Evolutionary conservation across 2,888 invertebrate genomes (phyloP).

Genomic region (Hirudinaria manillensis): DNA sequence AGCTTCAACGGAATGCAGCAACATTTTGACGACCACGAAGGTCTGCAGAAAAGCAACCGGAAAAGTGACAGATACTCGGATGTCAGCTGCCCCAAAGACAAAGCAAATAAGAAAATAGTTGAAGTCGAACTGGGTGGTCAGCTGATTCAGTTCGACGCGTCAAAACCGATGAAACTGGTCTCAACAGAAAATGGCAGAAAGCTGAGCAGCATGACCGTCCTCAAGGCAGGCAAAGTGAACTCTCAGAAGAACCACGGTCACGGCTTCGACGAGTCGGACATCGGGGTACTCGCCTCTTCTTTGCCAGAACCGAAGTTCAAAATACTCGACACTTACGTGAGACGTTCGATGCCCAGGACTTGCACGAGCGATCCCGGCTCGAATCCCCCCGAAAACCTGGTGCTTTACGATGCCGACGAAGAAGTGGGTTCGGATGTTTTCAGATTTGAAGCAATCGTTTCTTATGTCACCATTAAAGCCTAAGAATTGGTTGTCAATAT

Average conservation of each 20-base stretch:
- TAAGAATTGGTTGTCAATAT: neutral
- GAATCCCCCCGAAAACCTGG: neutral
- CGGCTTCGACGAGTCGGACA: neutral
- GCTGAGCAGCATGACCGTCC: neutral
- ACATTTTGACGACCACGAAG: slow-evolving; percentile 75
- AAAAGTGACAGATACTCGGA: neutral
- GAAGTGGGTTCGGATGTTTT: neutral
- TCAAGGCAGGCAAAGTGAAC: neutral
- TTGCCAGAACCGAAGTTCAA: slow-evolving; percentile 65
- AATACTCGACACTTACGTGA: slow-evolving; percentile 66
- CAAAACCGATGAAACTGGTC: neutral
- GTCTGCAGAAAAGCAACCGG: slow-evolving; percentile 6
- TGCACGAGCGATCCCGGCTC: neutral
- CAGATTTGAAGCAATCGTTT: too few species aligned
- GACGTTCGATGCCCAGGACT: neutral
- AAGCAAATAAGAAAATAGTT: neutral
- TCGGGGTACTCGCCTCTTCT: neutral
- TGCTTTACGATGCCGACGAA: slow-evolving; percentile 6
- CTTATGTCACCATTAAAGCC: too few species aligned
- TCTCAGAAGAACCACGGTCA: neutral
- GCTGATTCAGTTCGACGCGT: neutral
- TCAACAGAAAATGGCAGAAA: neutral
- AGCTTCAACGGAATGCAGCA: slow-evolving; percentile 78
- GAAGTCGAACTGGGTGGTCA: slow-evolving; percentile 17
- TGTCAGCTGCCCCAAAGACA: neutral